These are phyloP conservation scores for Ladona fulva DNA, from an alignment of 1,140 invertebrate species.

Conservation along the genomic window DNA sequence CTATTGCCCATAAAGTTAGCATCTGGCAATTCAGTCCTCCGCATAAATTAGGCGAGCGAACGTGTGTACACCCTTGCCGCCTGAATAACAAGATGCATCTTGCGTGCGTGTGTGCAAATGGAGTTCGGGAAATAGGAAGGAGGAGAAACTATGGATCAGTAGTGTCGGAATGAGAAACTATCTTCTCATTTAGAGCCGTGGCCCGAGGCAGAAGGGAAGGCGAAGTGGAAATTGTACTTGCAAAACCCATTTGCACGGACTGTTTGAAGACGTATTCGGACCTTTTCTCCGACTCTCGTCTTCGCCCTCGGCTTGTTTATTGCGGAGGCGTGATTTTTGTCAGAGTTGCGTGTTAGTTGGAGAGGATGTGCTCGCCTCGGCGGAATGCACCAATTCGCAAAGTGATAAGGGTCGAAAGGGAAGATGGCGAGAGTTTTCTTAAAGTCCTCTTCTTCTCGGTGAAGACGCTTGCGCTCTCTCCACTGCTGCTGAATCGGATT, in stretches of 20 bases:
- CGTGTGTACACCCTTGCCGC: neutral
- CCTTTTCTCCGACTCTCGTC: neutral
- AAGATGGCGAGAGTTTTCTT: no score
- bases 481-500: no score
- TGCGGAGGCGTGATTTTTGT: neutral
- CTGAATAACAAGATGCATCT: neutral
- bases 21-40: neutral
- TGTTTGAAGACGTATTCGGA: neutral
- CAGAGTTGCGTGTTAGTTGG: neutral
- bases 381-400: no score
- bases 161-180: neutral
- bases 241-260: neutral
- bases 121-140: neutral
- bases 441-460: no score
- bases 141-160: neutral
- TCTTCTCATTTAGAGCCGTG: neutral
- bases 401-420: no score
- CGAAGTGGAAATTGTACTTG: neutral
- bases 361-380: no score
- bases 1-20: no score
- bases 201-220: neutral
- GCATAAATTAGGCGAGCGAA: neutral
- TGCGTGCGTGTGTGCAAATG: neutral
- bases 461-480: no score
- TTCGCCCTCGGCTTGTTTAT: neutral